Conservation (phyloP, 2,888 invertebrate species). For the Megalurothrips usitatus region DNA sequence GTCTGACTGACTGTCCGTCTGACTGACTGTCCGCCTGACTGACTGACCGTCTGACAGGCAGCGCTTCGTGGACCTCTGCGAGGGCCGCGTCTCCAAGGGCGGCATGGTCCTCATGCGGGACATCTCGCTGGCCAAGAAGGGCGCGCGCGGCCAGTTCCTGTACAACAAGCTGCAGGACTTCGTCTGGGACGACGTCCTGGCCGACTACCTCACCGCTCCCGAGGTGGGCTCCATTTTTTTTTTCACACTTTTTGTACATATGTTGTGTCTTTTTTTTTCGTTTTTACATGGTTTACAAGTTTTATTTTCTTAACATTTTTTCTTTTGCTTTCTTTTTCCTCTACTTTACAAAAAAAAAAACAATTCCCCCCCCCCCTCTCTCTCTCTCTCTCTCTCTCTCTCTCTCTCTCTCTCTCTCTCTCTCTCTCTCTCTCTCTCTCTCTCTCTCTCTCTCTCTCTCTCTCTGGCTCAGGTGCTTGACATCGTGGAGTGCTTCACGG, state of each 20-base stretch:
- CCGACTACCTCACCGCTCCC: constrained; percentile 60
- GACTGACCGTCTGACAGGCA: constrained; percentile 49
- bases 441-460: neutral
- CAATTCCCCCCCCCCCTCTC: neutral
- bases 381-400: neutral
- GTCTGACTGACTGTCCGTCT: no score
- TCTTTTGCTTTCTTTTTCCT: neutral
- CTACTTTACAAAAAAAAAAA: neutral
- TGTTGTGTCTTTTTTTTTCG: no score
- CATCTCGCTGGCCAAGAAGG: constrained; percentile 56
- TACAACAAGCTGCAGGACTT: constrained; percentile 74
- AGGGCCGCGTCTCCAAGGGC: constrained; percentile 53
- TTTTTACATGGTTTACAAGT: neutral
- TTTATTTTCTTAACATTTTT: constrained; percentile 4
- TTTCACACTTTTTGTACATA: neutral
- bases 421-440: neutral
- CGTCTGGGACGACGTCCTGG: constrained; percentile 63
- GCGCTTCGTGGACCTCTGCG: constrained; percentile 65
- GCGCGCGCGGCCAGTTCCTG: constrained; percentile 52
- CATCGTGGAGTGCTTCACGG: constrained; percentile 64
- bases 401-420: neutral
- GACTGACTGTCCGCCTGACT: no score
- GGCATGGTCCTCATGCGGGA: constrained; percentile 63
- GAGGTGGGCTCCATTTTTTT: constrained; percentile 44
- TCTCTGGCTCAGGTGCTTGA: constrained; percentile 53